Evolutionary conservation across 2,888 invertebrate species (phyloP), one percentile per base, ranked within the genome.

Genomic region (Brachypalpus laphriformis): DNA sequence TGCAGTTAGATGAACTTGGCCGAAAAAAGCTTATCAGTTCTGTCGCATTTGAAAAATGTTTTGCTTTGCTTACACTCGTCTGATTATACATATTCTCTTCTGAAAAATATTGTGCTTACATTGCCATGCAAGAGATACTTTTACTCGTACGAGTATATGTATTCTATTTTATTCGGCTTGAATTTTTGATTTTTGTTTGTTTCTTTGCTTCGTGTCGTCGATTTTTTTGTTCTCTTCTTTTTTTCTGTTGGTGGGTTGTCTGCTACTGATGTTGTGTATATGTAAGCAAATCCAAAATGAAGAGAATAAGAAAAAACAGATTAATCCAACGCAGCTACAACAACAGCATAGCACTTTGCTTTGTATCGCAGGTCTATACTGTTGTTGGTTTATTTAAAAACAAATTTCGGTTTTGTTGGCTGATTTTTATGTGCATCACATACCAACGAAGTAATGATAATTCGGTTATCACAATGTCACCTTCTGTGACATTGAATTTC

Each of bases 1-100:
- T 75, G 81, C 75, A 81, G 75, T 81, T 75, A 81, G 74, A 74
- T 75, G 81, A 81, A 81, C 75, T 81, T 81, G 81, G 54, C 75
- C 68, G 54, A 75, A 51, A 47, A 70, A 71, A 81, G 56, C 51
- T 80, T 80, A 80, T 80, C 80, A 61, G 59, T 59, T 56, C 3
- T 22, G 25, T 20, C 45, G 16, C 20, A 66, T 16, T 28, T 37
- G 47, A 66, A 54, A 63, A 31, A 57, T 70, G 31, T 28, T 28
- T 28, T 68, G 51, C 37, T 68, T 54, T 40, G 54, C 18, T 40
- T 54, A 40, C 54, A 54, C 59, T 31, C 51, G 3, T n/a, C 40
- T 59, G 31, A 16, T 14, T 28, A 8, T 11, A 0, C n/a, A 7
- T 47, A 45, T 63, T 65, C 22, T 22, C n/a, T 14, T 51, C 14